Evolutionary conservation across 2,797 vertebrate genomes (phyloP), one percentile per base, ranked within the genome.

Genomic region (Clamator glandarius): DNA sequence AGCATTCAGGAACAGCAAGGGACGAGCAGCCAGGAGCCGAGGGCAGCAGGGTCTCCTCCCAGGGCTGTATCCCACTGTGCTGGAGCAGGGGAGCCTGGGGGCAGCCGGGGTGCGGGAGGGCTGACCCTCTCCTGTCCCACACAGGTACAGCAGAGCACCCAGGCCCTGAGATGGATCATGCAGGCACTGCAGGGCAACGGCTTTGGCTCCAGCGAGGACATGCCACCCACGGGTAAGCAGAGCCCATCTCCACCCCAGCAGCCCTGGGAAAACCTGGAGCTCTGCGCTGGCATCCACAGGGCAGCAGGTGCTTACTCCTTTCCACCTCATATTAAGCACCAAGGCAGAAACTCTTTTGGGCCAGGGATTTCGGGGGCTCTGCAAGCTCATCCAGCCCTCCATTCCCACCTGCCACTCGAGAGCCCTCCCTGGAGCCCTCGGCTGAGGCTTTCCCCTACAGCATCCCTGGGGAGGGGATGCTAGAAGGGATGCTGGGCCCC

Each of bases 81-180:
- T 29, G 0, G 0, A 50, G 48, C 10, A 12, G 12, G 13, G 25
- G 26, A 76, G 17, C 35, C 9, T 0, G 3, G 10, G 36, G 4
- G 1, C 50, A 52, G 44, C 0, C 2, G 39, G n/a, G 36, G 2
- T 24, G 8, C 0, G 1, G 0, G 7, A 21, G 16, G 16, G 7
- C 46, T 80, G 50, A 90, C n/a, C 19, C 11, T 35, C 8, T 23
- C 33, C 69, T 28, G 13, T 36, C 10, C 81, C 52, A 36, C 28
- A 3, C 91, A 99, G 99, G 97, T 98, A 83, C 76, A 95, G 4
- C 98, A 98, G 96, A 98, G 97, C 1, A 62, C 98, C 85, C 98
- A 96, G 97, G 98, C 98, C 3, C 97, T 99, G 89, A 97, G 98
- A 80, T 99, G 98, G 99, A 98, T 99, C 26, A 96, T 99, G 95